Conservation (phyloP, 2,113 vertebrate species). For the Callorhinus ursinus region DNA sequence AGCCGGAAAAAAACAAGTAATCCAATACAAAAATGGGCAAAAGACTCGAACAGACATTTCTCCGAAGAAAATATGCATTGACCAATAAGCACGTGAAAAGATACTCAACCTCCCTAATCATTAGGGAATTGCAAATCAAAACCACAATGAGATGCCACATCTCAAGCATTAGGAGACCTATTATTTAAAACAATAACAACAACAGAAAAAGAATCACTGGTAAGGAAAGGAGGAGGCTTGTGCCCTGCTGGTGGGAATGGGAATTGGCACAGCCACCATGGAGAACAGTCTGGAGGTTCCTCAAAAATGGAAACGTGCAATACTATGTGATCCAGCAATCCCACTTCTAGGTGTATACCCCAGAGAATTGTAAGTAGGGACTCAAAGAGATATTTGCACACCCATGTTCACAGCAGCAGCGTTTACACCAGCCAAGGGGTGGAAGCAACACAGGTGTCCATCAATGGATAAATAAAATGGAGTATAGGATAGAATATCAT, state of each 20-base stretch:
- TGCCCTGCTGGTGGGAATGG: accelerated
- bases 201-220: accelerated
- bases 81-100: accelerated
- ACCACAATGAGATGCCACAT: not conserved
- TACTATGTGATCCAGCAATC: accelerated
- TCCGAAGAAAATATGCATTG: not conserved
- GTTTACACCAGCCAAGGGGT: not conserved
- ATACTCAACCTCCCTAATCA: accelerated
- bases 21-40: not conserved
- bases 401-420: accelerated
- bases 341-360: accelerated
- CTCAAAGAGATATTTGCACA: too few relatives aligned
- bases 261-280: accelerated
- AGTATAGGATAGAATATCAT: accelerated
- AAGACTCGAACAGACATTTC: accelerated
- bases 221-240: too few relatives aligned
- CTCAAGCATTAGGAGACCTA: accelerated
- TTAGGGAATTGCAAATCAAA: accelerated
- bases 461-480: accelerated
- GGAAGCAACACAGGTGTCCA: accelerated
- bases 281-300: accelerated
- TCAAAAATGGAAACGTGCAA: accelerated
- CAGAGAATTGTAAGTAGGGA: not conserved
- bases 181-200: not conserved
- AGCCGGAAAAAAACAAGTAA: not conserved